Evolutionary conservation across 2,797 vertebrate species (phyloP).

Genomic region (Limosa lapponica): DNA sequence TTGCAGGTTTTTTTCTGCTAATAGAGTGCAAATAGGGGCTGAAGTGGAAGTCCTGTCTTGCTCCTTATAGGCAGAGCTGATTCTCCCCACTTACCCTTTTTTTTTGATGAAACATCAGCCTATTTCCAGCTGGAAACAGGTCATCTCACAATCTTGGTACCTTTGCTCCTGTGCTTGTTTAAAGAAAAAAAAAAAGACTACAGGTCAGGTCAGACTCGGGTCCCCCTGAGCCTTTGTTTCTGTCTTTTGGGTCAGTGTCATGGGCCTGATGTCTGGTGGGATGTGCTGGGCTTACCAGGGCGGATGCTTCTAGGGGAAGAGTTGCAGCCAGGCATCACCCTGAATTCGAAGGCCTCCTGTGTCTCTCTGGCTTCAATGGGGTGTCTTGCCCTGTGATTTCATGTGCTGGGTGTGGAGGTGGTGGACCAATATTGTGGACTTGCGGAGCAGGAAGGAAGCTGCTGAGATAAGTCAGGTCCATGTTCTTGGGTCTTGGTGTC

Average conservation of each 20-base stretch:
- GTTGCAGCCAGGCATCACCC: background rate
- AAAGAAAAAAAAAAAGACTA: background rate
- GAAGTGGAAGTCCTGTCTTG: background rate
- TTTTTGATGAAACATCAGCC: background rate
- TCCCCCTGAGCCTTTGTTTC: background rate
- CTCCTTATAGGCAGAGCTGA: background rate
- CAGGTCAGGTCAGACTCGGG: background rate
- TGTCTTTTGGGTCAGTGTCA: background rate
- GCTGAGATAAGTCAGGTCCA: background rate
- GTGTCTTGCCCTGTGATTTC: background rate
- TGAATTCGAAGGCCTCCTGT: background rate
- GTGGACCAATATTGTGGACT: background rate
- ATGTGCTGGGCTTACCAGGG: background rate
- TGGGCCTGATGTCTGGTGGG: background rate
- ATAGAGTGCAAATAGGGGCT: background rate
- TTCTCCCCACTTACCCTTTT: rapidly evolving
- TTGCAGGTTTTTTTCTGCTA: background rate
- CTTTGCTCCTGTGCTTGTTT: background rate
- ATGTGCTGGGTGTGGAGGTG: background rate
- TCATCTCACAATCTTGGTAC: background rate
- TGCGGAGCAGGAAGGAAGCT: background rate
- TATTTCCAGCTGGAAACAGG: background rate
- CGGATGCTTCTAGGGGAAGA: background rate
- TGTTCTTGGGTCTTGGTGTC: background rate
- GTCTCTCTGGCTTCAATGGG: background rate